Evolutionary conservation across 2,113 vertebrate species (phyloP), one percentile per base, ranked within the genome.

Genomic region (Serinus canaria): DNA sequence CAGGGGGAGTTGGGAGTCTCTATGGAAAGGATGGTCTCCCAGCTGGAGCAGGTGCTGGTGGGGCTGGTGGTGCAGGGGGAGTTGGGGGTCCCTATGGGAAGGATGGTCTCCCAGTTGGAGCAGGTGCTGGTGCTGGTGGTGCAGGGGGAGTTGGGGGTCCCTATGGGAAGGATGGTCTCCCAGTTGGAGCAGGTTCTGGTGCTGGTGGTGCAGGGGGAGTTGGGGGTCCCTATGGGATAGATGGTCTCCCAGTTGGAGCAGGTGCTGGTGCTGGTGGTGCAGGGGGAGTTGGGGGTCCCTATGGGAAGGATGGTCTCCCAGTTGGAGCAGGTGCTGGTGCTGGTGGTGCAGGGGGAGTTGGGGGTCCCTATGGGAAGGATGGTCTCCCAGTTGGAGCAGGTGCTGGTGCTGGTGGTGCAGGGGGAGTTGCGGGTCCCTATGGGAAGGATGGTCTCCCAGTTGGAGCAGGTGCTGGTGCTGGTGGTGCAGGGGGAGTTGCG

Each of bases 401-500:
- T 53, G 13, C 3, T 22, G 14, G 5, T 53, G 16, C 2, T n/a
- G 2, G 13, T 56, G 55, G 27, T 11, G 6, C 10, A 33, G 59
- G 8, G 2, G 78, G 11, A 0, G 0, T 9, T 31, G 21, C 30
- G 0, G 5, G 3, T 44, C 37, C 23, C 1, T 80, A 33, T 60
- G 87, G 92, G 2, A 82, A 49, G 27, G 53, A 89, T 90, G 79
- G 55, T 21, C 13, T 75, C 4, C 49, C 21, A 50, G 27, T 0
- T 12, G 84, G 83, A 0, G 35, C 11, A 0, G 72, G 24, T 6
- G 21, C 1, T 53, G 18, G 9, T 31, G 21, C 0, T 52, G 8
- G 8, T 41, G 53, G 41, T 13, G 6, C 3, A 25, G 55, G 8
- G 0, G 43, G 1, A 3, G 0, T 13, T 21, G 52, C 46, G 0